Evolutionary conservation across 1,140 invertebrate genomes (phyloP), one percentile per base, ranked within the genome.

Genomic region (Drosophila ogumai): DNA sequence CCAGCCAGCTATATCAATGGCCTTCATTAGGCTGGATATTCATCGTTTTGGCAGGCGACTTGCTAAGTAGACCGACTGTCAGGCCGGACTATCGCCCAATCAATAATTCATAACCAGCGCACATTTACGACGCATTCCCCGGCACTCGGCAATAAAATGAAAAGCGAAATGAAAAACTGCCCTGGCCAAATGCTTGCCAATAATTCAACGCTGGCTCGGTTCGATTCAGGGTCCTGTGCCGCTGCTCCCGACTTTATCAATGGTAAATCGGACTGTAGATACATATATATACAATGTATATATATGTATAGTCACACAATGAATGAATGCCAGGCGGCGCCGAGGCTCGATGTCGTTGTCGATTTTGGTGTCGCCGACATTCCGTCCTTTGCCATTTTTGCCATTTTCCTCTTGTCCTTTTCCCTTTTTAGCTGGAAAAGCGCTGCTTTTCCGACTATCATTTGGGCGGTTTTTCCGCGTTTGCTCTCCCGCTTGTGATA

Each of bases 41-140:
- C 44, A 72, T 72, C 43, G 31, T 22, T 32, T 44, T 32, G 34
- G 41, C 28, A 46, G 60, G 54, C 61, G 58, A 49, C 44, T 46
- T 75, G 65, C 56, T 69, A 79, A 84, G 61, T 75, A 49, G 50
- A 55, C 60, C 59, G 65, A 81, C 60, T 78, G 66, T 74, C 65
- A 66, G 56, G 54, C 60, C 36, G 38, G 31, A 46, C 66, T 81
- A 75, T 77, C 57, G 43, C n/a, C 44, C 74, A 85, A 85, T 90
- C 86, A 90, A 90, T 90, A 90, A 90, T 90, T 90, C 86, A 90
- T 90, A 90, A 81, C 75, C 72, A 56, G 60, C 65, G 67, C 85
- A 84, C 85, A 90, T 75, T 66, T 77, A 90, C 81, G 80, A 85
- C 85, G 75, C 61, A 63, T 72, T 78, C 57, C 57, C 52, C 34